A percentile compares a stretch with the other conserved stretches of the same genome.
These are phyloP conservation scores for Istiophorus platypterus DNA, from an alignment of 2,113 vertebrate genomes.

Conservation along the genomic window DNA sequence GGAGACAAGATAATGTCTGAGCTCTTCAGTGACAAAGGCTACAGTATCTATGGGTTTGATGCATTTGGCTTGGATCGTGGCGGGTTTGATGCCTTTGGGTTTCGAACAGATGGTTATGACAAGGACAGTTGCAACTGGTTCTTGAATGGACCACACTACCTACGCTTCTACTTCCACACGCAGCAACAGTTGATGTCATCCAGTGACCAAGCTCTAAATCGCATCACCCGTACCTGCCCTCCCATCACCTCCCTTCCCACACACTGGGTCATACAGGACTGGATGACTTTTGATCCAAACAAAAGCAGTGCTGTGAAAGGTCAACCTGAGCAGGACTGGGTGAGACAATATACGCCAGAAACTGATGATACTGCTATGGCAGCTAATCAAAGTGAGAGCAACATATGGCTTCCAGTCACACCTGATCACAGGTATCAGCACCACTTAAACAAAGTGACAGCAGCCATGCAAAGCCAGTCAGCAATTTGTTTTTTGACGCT, in stretches of 20 bases:
- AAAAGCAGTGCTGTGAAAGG: constrained; percentile 21
- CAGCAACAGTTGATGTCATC: constrained; percentile 64
- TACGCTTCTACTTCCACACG: constrained; percentile 70
- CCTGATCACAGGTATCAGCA: constrained; percentile 71
- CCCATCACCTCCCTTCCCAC: constrained; percentile 54
- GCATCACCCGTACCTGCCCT: constrained; percentile 67
- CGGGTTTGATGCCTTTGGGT: constrained; percentile 72
- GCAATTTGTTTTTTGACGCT: not conserved
- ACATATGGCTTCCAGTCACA: constrained; percentile 68
- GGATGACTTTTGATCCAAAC: constrained; percentile 49
- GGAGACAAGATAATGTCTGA: constrained; percentile 31
- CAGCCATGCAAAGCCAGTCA: not conserved
- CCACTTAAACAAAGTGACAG: not conserved
- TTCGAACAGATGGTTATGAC: constrained; percentile 67
- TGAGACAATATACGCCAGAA: constrained; percentile 31
- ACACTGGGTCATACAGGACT: constrained; percentile 64
- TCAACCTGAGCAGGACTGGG: constrained; percentile 43
- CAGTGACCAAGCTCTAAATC: constrained; percentile 27
- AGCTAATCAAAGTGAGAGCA: constrained; percentile 29
- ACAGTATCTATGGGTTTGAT: constrained; percentile 61
- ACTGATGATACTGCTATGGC: constrained; percentile 19
- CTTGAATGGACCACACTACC: constrained; percentile 66
- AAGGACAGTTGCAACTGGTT: constrained; percentile 76
- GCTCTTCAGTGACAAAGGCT: constrained; percentile 57
- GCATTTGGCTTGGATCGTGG: constrained; percentile 59